Conservation (phyloP, 2,888 invertebrate species). For the Drosophila gaucha region DNA sequence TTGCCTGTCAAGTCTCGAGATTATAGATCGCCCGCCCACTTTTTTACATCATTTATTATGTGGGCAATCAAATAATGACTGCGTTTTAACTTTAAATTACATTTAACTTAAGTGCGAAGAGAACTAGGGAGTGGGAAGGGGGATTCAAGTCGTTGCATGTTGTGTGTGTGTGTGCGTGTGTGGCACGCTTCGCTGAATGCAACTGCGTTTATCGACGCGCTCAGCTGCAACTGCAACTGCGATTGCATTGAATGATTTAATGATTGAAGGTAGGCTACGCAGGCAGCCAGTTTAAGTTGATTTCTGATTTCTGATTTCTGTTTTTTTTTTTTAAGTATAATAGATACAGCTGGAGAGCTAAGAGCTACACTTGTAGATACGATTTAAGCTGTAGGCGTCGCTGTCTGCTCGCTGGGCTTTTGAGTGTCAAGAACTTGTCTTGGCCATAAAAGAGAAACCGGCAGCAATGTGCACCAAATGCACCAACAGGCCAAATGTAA, state of each 20-base stretch:
- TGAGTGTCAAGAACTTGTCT: constrained; percentile 79
- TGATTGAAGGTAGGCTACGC: constrained; percentile 40
- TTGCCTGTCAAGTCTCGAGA: background rate
- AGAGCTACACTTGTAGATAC: constrained; percentile 26
- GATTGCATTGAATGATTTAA: constrained; percentile 43
- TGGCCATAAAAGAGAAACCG: constrained; percentile 79
- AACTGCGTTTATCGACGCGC: constrained; percentile 60
- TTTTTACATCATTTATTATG: constrained; percentile 78
- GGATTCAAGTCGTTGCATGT: constrained; percentile 29
- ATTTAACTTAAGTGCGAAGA: constrained; percentile 36
- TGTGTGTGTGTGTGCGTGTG: constrained; percentile 28
- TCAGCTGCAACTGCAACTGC: constrained; percentile 56
- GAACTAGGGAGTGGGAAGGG: background rate
- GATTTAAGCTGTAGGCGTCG: constrained; percentile 46
- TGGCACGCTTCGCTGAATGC: constrained; percentile 72
- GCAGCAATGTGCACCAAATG: constrained; percentile 77
- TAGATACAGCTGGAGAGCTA: constrained; percentile 20
- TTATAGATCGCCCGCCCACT: constrained; percentile 48
- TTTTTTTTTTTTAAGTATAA: background rate
- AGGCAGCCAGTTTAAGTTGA: constrained; percentile 15
- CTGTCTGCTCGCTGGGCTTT: constrained; percentile 62
- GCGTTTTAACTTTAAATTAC: constrained; percentile 54
- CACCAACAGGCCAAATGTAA: constrained; percentile 49
- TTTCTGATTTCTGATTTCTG: too few relatives aligned
- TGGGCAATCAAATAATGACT: constrained; percentile 61